Percentiles rank a stretch among this genome's conserved stretches.
phyloP scores from a whole-genome alignment of 2,113 vertebrate species.

The Chloroceryle aenea region DNA sequence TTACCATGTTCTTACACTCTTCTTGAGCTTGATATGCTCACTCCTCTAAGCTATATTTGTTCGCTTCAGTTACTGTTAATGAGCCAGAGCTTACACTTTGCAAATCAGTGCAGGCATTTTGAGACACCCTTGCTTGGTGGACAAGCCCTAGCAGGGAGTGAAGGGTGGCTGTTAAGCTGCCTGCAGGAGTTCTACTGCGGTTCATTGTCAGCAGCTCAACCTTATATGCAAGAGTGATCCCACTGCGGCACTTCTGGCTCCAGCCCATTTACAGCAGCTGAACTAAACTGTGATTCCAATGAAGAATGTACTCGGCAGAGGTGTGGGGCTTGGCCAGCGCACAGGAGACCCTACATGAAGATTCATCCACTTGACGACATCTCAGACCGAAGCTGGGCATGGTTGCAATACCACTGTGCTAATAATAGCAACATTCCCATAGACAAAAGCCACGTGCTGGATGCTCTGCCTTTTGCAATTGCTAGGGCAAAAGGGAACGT shows the following conservation, averaged over 20 bases:
- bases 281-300: not conserved
- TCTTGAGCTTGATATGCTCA: not conserved
- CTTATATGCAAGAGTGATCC: not conserved
- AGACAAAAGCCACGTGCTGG: not conserved
- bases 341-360: not conserved
- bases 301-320: not conserved
- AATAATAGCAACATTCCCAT: not conserved
- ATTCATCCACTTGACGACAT: not conserved
- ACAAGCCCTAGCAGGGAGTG: not conserved
- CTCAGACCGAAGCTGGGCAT: not conserved
- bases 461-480: not conserved
- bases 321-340: not conserved
- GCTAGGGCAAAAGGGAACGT: not conserved
- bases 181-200: not conserved
- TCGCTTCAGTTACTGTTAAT: not conserved
- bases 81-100: not conserved
- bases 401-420: not conserved
- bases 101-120: not conserved
- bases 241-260: not conserved
- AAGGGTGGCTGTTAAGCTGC: constrained; percentile 4
- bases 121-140: not conserved
- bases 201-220: not conserved
- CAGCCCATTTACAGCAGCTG: not conserved
- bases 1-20: not conserved
- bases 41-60: constrained; percentile 9